phyloP scores from a whole-genome alignment of 92 coral and sea anemone species.

The Anthopleura xanthogrammica region DNA sequence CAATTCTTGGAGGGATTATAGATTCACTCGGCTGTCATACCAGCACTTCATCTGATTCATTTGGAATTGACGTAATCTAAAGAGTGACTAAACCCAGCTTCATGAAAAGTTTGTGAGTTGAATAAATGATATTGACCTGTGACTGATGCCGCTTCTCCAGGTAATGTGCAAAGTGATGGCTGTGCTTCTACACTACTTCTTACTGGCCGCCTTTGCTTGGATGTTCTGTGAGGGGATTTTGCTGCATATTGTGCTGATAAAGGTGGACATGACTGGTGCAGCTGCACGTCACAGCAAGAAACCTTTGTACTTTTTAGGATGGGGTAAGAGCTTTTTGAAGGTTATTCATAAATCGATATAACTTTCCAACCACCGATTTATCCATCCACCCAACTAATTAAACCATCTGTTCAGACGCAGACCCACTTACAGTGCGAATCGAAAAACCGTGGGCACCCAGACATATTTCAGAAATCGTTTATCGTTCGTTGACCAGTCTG shows the following conservation, averaged over 20 bases:
- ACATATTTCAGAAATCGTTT: too few species aligned
- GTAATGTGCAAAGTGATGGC: conserved; percentile 35
- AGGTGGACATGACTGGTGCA: conserved; percentile 23
- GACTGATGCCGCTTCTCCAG: conserved; percentile 17
- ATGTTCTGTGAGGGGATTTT: conserved; percentile 55
- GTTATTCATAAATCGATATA: neutral
- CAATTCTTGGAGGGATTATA: too few species aligned
- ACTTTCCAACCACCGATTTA: neutral
- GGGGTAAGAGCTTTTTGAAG: conserved; percentile 28
- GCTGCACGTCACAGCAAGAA: conserved; percentile 7
- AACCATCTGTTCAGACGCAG: too few species aligned
- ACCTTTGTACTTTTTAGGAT: conserved; percentile 39
- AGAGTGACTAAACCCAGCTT: too few species aligned
- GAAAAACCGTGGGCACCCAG: too few species aligned
- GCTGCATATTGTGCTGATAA: conserved; percentile 38
- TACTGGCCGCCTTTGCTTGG: conserved; percentile 46
- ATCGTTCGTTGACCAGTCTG: too few species aligned
- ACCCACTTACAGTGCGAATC: too few species aligned
- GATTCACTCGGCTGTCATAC: too few species aligned
- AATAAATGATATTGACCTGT: neutral
- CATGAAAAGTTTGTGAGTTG: too few species aligned
- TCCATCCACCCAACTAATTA: neutral
- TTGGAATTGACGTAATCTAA: too few species aligned
- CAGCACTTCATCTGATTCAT: too few species aligned
- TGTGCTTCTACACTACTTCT: conserved; percentile 49